phyloP scores from a whole-genome alignment of 2,888 invertebrate genomes.

The Rhodophaea formosa region DNA sequence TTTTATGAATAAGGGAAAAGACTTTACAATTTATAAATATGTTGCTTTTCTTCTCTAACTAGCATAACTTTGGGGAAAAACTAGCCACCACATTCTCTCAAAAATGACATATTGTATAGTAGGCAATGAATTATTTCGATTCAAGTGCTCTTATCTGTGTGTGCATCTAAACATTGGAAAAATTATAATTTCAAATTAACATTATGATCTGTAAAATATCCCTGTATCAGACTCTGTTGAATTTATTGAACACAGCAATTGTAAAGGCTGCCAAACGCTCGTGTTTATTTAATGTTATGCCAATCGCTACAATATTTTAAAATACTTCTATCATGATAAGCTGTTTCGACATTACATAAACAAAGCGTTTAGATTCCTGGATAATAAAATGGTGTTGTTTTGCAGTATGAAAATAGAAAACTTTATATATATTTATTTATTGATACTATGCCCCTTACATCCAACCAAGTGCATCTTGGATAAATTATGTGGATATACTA shows the following conservation, averaged over 20 bases:
- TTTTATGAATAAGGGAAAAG: too few relatives aligned
- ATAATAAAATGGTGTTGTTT: slow-evolving; percentile 55
- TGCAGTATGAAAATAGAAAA: slow-evolving; percentile 73
- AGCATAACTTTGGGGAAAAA: neutral
- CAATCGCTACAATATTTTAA: too few relatives aligned
- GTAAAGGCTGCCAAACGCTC: slow-evolving; percentile 55
- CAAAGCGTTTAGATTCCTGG: slow-evolving; percentile 54
- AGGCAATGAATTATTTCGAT: slow-evolving; percentile 22
- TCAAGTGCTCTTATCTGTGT: too few relatives aligned
- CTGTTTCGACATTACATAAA: slow-evolving; percentile 23
- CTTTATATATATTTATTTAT: slow-evolving; percentile 52
- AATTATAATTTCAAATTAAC: slow-evolving; percentile 51
- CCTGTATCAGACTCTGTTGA: slow-evolving; percentile 79
- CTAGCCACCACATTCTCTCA: slow-evolving; percentile 10
- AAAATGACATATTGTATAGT: slow-evolving; percentile 31
- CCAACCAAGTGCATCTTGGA: slow-evolving; percentile 15
- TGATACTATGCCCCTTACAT: slow-evolving; percentile 54
- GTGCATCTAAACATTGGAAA: slow-evolving; percentile 28
- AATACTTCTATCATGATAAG: neutral
- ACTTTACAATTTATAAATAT: too few relatives aligned
- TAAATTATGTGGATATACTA: neutral
- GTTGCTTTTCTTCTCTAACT: neutral
- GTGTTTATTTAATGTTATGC: slow-evolving; percentile 30
- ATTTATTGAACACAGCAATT: slow-evolving; percentile 73
- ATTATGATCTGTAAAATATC: slow-evolving; percentile 74